Conservation (phyloP, 1,140 invertebrate species). For the Mya arenaria region DNA sequence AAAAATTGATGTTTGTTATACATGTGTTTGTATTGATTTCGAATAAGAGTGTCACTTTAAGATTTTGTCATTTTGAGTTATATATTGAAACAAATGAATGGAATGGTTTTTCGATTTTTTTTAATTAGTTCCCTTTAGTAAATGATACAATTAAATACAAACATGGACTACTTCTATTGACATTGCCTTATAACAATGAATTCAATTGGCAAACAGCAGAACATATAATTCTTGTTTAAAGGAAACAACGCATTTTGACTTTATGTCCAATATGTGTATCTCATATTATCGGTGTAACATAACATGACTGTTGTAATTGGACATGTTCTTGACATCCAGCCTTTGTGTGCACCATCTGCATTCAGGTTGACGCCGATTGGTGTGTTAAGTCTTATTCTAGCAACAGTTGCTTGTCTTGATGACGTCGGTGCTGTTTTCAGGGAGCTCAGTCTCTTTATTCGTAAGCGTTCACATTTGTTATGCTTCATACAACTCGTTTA, state of each 20-base stretch:
- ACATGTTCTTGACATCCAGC: too few relatives aligned
- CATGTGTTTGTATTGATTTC: too few relatives aligned
- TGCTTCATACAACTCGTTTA: too few relatives aligned
- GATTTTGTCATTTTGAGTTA: too few relatives aligned
- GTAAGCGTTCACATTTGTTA: constrained; percentile 90
- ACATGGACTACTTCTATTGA: too few relatives aligned
- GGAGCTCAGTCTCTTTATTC: constrained; percentile 93
- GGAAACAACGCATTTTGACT: neutral
- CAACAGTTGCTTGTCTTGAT: constrained; percentile 91
- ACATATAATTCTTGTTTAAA: neutral
- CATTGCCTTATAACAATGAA: neutral
- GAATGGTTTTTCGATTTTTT: too few relatives aligned
- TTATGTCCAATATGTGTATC: neutral
- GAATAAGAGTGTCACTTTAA: too few relatives aligned
- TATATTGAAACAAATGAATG: too few relatives aligned
- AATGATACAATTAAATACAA: too few relatives aligned
- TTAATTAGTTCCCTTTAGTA: too few relatives aligned
- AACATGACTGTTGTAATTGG: neutral
- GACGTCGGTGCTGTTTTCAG: constrained; percentile 90
- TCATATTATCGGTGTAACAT: too few relatives aligned
- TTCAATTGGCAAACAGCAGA: neutral
- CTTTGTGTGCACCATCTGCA: neutral
- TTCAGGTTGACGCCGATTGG: constrained; percentile 91
- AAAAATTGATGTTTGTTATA: too few relatives aligned
- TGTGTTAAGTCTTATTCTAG: constrained; percentile 94